These are phyloP conservation scores for Brachionus rotundiformis DNA, from an alignment of 1,140 invertebrate species.

Conservation along the genomic window DNA sequence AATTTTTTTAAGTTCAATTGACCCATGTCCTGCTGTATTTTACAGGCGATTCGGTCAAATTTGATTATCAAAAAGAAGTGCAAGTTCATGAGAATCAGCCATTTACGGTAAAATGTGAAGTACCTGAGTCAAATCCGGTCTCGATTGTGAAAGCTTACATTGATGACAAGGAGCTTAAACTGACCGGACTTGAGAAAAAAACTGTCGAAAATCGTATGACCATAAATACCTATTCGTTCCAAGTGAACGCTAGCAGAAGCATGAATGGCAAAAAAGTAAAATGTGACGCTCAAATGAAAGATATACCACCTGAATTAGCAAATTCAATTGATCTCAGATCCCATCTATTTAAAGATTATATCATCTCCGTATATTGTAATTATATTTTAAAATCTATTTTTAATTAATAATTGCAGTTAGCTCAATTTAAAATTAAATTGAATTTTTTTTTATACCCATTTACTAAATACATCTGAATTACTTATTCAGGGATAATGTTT, in stretches of 20 bases:
- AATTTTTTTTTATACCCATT: too few species aligned
- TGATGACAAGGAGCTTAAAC: slow-evolving; percentile 7
- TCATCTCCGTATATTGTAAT: slow-evolving; percentile 39
- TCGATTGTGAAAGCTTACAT: slow-evolving; percentile 47
- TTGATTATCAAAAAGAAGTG: slow-evolving; percentile 51
- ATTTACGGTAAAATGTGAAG: slow-evolving; percentile 51
- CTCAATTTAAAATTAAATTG: too few species aligned
- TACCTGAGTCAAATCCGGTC: slow-evolving; percentile 47
- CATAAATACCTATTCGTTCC: slow-evolving; percentile 47
- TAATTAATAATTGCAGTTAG: neutral
- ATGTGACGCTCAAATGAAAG: slow-evolving; percentile 50
- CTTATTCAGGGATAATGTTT: too few species aligned
- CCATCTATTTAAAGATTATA: slow-evolving; percentile 32
- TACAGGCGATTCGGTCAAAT: slow-evolving; percentile 49
- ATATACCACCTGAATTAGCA: slow-evolving; percentile 34
- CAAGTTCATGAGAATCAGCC: slow-evolving; percentile 49
- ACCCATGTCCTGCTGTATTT: slow-evolving; percentile 40
- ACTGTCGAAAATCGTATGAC: slow-evolving; percentile 50
- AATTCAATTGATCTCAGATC: slow-evolving; percentile 49
- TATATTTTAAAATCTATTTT: neutral
- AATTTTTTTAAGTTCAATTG: slow-evolving; percentile 51
- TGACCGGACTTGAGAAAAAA: slow-evolving; percentile 48
- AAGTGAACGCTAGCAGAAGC: slow-evolving; percentile 38
- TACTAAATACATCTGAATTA: too few species aligned
- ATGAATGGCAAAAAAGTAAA: slow-evolving; percentile 50